Evolutionary conservation across 2,797 vertebrate genomes (phyloP).

Genomic region (Phrynocephalus vlangalii): DNA sequence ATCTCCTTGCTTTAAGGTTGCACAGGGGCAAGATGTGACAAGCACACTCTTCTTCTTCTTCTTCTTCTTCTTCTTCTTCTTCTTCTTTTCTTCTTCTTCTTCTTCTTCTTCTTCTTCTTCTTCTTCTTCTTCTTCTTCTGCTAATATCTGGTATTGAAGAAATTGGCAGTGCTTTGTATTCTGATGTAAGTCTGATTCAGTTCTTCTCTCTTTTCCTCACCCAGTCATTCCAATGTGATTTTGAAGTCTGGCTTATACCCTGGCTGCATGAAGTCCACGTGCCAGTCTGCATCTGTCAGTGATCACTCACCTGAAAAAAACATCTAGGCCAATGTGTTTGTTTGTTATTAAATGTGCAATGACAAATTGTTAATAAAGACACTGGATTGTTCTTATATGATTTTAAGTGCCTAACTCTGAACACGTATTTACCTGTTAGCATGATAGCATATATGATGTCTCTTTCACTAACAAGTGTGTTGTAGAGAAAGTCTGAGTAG

Average conservation of each 20-base stretch:
- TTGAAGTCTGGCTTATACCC: slow-evolving; percentile 85
- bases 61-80: not conserved
- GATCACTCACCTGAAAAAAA: slow-evolving; percentile 10
- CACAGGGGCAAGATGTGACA: not conserved
- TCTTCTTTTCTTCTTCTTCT: too few species aligned
- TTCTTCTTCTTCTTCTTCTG: not conserved
- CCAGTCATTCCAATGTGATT: slow-evolving; percentile 85
- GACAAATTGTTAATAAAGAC: slow-evolving; percentile 10
- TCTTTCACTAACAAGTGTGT: not conserved
- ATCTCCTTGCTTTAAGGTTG: not conserved
- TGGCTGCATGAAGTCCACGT: slow-evolving; percentile 78
- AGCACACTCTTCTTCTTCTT: too few species aligned
- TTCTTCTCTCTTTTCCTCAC: slow-evolving; percentile 57
- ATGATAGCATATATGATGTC: not conserved
- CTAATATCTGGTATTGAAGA: not conserved
- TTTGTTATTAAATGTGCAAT: not conserved
- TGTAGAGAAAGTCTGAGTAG: not conserved
- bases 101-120: too few species aligned
- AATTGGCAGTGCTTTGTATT: not conserved
- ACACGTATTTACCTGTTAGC: not conserved
- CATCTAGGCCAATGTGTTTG: slow-evolving; percentile 22
- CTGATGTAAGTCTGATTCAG: not conserved
- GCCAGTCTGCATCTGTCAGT: slow-evolving; percentile 73
- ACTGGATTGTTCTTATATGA: not conserved
- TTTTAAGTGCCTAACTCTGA: not conserved